Percentiles rank a stretch among this genome's conserved stretches.
phyloP scores from a whole-genome alignment of 1,140 invertebrate genomes.

The Lordiphosa stackelbergi region DNA sequence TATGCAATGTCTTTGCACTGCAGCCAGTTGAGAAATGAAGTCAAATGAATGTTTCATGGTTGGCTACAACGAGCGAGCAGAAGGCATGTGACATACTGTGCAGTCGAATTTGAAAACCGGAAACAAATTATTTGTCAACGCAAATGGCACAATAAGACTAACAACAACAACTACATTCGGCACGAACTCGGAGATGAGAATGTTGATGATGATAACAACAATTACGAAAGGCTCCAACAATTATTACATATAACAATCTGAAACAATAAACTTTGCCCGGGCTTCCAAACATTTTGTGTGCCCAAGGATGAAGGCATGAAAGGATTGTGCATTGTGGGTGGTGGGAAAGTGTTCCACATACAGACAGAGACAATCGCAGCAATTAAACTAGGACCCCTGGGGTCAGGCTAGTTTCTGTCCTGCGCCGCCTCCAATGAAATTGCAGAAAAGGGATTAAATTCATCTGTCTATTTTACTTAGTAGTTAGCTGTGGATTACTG shows the following conservation, averaged over 20 bases:
- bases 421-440: background rate
- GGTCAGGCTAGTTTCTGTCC: background rate
- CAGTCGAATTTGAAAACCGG: conserved; percentile 8
- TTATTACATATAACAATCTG: conserved; percentile 12
- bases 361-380: no score
- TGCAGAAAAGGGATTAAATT: conserved; percentile 2
- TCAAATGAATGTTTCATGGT: background rate
- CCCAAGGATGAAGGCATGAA: background rate
- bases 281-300: conserved; percentile 3
- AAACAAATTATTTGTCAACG: conserved; percentile 24
- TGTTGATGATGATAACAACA: conserved; percentile 11
- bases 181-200: conserved; percentile 3
- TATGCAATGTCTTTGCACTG: no score
- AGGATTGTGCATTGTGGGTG: conserved; percentile 1
- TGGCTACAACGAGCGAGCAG: background rate
- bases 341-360: background rate
- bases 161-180: background rate
- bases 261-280: conserved; percentile 10
- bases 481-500: no score
- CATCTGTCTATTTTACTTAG: background rate
- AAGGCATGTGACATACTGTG: conserved; percentile 11
- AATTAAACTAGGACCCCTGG: no score
- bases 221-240: conserved; percentile 10
- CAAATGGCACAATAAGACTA: conserved; percentile 8
- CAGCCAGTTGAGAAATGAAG: background rate